phyloP scores from a whole-genome alignment of 2,888 invertebrate species.

The Isoperla grammatica region DNA sequence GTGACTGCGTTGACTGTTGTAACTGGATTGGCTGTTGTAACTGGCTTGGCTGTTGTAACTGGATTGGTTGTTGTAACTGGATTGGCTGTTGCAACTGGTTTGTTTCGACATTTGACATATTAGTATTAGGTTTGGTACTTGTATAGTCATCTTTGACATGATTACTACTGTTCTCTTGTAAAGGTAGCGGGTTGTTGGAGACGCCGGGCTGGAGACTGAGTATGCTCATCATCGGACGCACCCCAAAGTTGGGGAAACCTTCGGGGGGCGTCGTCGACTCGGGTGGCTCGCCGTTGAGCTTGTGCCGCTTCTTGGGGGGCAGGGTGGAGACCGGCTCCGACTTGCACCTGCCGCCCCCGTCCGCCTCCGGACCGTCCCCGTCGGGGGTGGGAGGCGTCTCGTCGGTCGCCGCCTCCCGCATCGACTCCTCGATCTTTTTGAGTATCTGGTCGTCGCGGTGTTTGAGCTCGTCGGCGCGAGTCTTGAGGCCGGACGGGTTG shows the following conservation, averaged over 20 bases:
- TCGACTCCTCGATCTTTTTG: background rate
- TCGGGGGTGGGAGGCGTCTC: background rate
- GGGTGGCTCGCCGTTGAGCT: background rate
- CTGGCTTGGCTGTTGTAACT: no score
- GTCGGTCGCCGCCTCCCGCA: background rate
- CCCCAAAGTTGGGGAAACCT: constrained; percentile 39
- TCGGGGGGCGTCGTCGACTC: no score
- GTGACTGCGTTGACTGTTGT: no score
- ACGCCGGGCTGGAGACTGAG: constrained; percentile 38
- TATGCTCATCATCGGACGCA: constrained; percentile 42
- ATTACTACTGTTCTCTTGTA: no score
- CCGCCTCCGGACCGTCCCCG: background rate
- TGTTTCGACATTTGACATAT: no score
- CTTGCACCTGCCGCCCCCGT: background rate
- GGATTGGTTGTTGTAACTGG: no score
- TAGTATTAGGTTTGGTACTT: no score
- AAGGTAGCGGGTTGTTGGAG: background rate
- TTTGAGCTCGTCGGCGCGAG: no score
- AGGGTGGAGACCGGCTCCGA: background rate
- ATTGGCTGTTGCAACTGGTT: no score
- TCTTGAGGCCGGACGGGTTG: no score
- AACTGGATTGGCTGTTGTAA: no score
- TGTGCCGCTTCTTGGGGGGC: constrained; percentile 14
- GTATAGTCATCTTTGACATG: no score
- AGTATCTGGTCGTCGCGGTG: background rate